phyloP scores from a whole-genome alignment of 2,888 invertebrate genomes.

The Entomobrya multifasciata region DNA sequence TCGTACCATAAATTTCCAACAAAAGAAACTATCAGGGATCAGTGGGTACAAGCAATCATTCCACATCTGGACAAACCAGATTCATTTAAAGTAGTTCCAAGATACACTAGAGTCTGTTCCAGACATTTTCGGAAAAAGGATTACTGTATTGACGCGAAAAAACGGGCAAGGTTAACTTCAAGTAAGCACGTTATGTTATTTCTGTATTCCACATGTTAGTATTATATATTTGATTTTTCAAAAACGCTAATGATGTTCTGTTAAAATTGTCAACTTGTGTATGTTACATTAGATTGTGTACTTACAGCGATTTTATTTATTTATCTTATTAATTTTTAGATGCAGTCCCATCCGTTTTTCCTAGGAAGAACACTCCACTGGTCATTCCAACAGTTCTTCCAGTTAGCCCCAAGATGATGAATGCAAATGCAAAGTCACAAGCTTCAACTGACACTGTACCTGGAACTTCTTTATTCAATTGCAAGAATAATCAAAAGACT shows the following conservation, averaged over 20 bases:
- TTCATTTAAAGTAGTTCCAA: constrained; percentile 77
- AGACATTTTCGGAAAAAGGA: constrained; percentile 79
- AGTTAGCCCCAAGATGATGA: constrained; percentile 41
- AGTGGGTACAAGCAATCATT: constrained; percentile 79
- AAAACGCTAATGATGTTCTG: no score
- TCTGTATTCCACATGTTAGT: no score
- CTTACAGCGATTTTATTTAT: background rate
- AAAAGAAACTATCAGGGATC: constrained; percentile 77
- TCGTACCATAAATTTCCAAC: constrained; percentile 79
- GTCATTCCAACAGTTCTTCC: constrained; percentile 75
- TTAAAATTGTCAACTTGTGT: no score
- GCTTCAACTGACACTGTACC: constrained; percentile 20
- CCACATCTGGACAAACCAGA: constrained; percentile 80
- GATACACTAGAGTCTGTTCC: constrained; percentile 79
- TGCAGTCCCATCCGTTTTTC: constrained; percentile 79
- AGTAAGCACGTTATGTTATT: constrained; percentile 70
- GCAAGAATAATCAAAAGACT: constrained; percentile 46
- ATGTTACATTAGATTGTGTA: background rate
- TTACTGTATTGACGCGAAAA: constrained; percentile 78
- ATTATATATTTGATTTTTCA: no score
- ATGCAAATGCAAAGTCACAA: constrained; percentile 16
- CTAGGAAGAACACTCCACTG: constrained; percentile 76
- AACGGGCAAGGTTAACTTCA: constrained; percentile 78
- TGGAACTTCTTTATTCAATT: constrained; percentile 37
- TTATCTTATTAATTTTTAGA: constrained; percentile 47